Evolutionary conservation across 2,888 invertebrate genomes (phyloP).

Genomic region (Eupithecia tripunctaria): DNA sequence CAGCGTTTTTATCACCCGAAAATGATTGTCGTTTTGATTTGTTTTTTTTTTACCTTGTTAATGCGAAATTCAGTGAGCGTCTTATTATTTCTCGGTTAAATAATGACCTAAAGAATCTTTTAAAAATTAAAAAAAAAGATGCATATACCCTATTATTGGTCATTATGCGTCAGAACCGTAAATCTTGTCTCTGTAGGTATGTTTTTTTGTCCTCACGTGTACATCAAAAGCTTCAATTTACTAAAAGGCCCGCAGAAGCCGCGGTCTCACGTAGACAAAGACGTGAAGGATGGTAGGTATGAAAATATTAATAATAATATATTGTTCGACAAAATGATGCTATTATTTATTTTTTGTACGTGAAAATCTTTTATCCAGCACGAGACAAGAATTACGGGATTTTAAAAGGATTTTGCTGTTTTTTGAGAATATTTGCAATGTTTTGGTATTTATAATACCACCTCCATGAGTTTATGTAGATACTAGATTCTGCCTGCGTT

Average conservation of each 20-base stretch:
- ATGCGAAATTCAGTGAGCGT: no score
- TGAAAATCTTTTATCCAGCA: background rate
- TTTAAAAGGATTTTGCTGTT: background rate
- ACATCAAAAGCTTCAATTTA: background rate
- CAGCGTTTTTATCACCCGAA: no score
- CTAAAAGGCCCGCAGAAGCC: slow-evolving; percentile 1
- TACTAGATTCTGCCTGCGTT: no score
- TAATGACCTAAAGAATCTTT: no score
- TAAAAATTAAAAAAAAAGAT: no score
- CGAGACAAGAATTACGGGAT: background rate
- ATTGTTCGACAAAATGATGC: background rate
- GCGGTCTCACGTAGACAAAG: background rate
- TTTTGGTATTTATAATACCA: background rate
- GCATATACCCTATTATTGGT: no score
- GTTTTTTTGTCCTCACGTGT: background rate
- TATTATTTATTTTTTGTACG: slow-evolving; percentile 8
- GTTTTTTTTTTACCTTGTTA: no score
- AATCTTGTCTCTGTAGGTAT: background rate
- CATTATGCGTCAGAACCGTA: no score
- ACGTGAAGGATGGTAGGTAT: background rate
- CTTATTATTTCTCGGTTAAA: no score
- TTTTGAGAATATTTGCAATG: background rate
- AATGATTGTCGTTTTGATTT: no score
- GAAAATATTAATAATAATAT: slow-evolving; percentile 6
- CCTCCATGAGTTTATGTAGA: no score